Evolutionary conservation across 1,140 invertebrate species (phyloP).

Genomic region (Phortica variegata): DNA sequence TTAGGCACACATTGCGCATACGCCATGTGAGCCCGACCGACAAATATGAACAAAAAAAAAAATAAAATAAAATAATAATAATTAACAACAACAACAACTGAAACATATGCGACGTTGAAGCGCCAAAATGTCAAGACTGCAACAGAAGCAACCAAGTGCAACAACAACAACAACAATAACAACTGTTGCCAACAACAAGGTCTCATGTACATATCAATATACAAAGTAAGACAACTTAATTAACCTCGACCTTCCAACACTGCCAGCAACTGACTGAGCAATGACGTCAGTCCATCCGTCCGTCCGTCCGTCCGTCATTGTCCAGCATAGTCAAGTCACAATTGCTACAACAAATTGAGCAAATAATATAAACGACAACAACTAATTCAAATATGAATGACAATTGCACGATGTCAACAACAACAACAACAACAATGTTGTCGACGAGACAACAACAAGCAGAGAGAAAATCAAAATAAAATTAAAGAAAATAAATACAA

Average conservation of each 20-base stretch:
- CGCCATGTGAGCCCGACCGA: background rate
- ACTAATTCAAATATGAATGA: no score
- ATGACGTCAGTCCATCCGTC: slow-evolving; percentile 33
- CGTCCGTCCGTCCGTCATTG: no score
- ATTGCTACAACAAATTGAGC: no score
- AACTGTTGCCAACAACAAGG: slow-evolving; percentile 26
- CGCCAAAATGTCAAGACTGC: slow-evolving; percentile 45
- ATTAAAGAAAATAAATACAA: no score
- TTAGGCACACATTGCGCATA: slow-evolving; percentile 9
- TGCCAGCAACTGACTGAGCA: slow-evolving; percentile 16
- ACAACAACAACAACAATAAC: slow-evolving; percentile 15
- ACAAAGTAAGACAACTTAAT: slow-evolving; percentile 49
- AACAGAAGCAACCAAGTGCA: slow-evolving; percentile 11
- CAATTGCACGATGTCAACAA: no score
- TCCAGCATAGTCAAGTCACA: no score
- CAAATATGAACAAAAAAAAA: background rate
- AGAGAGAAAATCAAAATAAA: no score
- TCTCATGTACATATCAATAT: slow-evolving; percentile 18
- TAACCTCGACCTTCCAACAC: slow-evolving; percentile 51
- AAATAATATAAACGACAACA: no score
- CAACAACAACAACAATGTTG: no score
- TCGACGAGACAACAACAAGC: no score
- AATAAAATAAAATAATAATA: background rate
- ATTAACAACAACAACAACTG: background rate
- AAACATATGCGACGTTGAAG: slow-evolving; percentile 2